Percentiles rank a stretch among this genome's conserved stretches.
Conservation (phyloP, 2,888 invertebrate genomes). For the Nemotelus pantherinus region DNA sequence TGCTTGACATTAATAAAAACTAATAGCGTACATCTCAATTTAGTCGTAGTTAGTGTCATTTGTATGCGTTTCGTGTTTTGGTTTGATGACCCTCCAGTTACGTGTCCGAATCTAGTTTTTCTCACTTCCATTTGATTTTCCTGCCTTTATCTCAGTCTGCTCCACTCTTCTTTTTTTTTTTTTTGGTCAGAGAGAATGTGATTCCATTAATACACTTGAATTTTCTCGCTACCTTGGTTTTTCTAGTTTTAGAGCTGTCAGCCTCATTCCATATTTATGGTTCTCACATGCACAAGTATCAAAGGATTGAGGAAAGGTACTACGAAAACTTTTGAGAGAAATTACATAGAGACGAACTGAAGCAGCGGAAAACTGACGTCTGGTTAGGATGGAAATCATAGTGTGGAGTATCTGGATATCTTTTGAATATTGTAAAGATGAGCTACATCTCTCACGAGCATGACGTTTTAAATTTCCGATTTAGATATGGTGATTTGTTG, state of each 20-base stretch:
- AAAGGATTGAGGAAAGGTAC: not conserved
- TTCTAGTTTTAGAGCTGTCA: not conserved
- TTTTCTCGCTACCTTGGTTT: not conserved
- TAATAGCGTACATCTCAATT: constrained; percentile 42
- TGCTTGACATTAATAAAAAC: constrained; percentile 44
- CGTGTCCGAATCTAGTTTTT: constrained; percentile 47
- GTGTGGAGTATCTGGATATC: too few species aligned
- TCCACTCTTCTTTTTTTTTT: too few species aligned
- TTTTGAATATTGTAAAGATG: too few species aligned
- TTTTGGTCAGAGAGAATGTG: constrained; percentile 38
- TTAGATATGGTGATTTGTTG: too few species aligned
- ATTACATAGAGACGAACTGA: too few species aligned
- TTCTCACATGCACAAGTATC: not conserved
- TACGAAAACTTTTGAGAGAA: too few species aligned
- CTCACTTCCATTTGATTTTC: constrained; percentile 38
- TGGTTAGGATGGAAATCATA: too few species aligned
- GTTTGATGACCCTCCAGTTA: constrained; percentile 49
- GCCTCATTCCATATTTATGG: constrained; percentile 22
- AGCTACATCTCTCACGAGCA: too few species aligned
- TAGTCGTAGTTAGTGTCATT: constrained; percentile 42
- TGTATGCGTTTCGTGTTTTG: constrained; percentile 47
- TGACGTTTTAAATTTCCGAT: too few species aligned
- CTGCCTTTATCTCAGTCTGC: too few species aligned
- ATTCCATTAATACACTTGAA: constrained; percentile 38
- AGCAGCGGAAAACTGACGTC: too few species aligned